A percentile compares a stretch with the other conserved stretches of the same genome.
Conservation (phyloP, 1,140 invertebrate species). For the Stenopsyche tienmushanensis region DNA sequence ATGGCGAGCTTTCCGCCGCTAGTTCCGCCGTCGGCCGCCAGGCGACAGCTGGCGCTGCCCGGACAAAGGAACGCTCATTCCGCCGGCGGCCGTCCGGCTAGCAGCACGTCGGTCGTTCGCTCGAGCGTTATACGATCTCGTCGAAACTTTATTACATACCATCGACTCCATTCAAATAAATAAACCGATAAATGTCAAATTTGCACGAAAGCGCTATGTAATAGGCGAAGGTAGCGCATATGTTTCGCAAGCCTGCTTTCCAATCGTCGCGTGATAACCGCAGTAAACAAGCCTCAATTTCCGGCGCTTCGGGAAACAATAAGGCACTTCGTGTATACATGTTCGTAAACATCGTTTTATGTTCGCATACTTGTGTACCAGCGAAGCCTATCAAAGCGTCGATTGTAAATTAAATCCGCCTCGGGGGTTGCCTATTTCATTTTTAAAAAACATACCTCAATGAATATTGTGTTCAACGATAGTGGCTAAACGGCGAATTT, state of each 20-base stretch:
- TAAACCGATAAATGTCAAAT: not conserved
- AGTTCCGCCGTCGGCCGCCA: constrained; percentile 5
- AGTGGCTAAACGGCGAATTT: too few relatives aligned
- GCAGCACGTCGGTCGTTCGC: constrained; percentile 1
- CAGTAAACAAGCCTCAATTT: constrained; percentile 34
- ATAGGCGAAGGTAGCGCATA: too few relatives aligned
- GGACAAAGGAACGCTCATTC: constrained; percentile 9
- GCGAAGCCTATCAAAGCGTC: too few relatives aligned
- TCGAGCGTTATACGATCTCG: not conserved
- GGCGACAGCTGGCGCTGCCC: not conserved
- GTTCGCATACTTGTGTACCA: too few relatives aligned
- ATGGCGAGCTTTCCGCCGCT: constrained; percentile 7
- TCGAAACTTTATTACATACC: not conserved
- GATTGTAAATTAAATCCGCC: too few relatives aligned
- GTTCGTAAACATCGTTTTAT: too few relatives aligned
- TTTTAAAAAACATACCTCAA: too few relatives aligned
- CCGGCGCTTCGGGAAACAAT: constrained; percentile 16
- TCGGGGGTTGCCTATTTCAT: too few relatives aligned
- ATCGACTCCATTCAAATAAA: not conserved
- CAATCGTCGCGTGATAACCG: constrained; percentile 23
- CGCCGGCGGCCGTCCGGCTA: not conserved
- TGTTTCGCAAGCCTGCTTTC: not conserved
- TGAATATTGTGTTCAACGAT: too few relatives aligned
- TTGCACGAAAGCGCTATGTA: too few relatives aligned
- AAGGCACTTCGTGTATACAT: too few relatives aligned